Conservation (phyloP, 2,888 invertebrate species). For the Zhuqinia jingwanae region DNA sequence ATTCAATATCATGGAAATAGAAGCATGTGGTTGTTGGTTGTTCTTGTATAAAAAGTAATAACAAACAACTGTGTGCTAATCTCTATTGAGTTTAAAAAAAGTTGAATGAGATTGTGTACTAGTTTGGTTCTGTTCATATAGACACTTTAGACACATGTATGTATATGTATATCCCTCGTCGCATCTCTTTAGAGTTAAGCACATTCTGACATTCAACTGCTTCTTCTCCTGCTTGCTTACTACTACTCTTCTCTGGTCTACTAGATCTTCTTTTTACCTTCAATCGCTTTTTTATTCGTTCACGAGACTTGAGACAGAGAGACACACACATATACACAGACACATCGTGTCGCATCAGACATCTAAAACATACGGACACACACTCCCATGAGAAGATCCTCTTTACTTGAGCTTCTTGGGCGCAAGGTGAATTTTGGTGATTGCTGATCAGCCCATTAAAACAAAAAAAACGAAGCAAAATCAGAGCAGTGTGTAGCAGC, state of each 20-base stretch:
- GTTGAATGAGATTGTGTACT: no score
- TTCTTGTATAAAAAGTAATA: not conserved
- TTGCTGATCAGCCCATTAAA: slow-evolving; percentile 52
- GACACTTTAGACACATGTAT: no score
- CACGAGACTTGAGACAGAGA: slow-evolving; percentile 11
- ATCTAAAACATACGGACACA: not conserved
- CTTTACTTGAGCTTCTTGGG: not conserved
- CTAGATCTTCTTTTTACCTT: slow-evolving; percentile 34
- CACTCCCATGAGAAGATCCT: not conserved
- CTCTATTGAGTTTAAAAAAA: not conserved
- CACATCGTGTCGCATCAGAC: not conserved
- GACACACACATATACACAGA: not conserved
- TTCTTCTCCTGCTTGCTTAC: not conserved
- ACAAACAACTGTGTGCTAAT: not conserved
- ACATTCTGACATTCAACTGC: slow-evolving; percentile 4
- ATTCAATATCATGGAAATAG: not conserved
- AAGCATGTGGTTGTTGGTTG: slow-evolving; percentile 11
- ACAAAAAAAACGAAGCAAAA: slow-evolving; percentile 23
- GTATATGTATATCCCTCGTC: not conserved
- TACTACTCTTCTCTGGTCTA: slow-evolving; percentile 14
- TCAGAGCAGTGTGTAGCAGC: no score
- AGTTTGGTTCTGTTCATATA: no score
- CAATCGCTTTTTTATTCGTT: slow-evolving; percentile 41
- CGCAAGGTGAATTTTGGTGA: slow-evolving; percentile 14
- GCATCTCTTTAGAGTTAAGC: no score